Conservation (phyloP, 2,888 invertebrate genomes). For the Napeogenes sylphis region DNA sequence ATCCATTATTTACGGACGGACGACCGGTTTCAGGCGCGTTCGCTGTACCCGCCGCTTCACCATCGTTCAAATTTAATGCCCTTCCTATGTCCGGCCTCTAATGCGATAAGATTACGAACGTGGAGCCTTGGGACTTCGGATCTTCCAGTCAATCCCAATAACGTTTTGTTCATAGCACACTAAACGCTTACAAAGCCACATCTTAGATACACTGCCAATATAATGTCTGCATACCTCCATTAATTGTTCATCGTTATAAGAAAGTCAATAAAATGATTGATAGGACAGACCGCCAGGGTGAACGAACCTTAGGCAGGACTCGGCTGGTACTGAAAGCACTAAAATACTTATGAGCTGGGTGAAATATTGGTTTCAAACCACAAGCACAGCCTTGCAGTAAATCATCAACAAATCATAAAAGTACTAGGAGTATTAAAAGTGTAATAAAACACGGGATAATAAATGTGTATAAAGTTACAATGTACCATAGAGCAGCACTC, state of each 20-base stretch:
- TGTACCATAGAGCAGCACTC: conserved; percentile 3
- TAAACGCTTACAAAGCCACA: neutral
- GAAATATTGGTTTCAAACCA: conserved; percentile 55
- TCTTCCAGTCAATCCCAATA: conserved; percentile 10
- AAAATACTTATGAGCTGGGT: conserved; percentile 51
- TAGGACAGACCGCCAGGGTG: conserved; percentile 46
- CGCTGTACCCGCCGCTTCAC: conserved; percentile 64
- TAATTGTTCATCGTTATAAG: conserved; percentile 35
- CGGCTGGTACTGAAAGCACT: conserved; percentile 53
- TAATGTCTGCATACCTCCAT: conserved; percentile 12
- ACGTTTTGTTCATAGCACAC: conserved; percentile 1
- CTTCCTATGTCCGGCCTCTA: conserved; percentile 76
- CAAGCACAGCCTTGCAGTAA: conserved; percentile 56
- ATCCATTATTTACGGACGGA: conserved; percentile 76
- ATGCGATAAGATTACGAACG: conserved; percentile 70
- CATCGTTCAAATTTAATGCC: conserved; percentile 75
- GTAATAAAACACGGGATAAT: conserved; percentile 36
- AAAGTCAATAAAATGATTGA: conserved; percentile 43
- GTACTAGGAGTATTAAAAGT: conserved; percentile 52
- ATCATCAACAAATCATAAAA: conserved; percentile 51
- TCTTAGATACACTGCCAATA: neutral
- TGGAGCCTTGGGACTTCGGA: conserved; percentile 40
- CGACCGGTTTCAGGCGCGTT: conserved; percentile 76
- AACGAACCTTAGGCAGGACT: conserved; percentile 52
- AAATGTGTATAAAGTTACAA: neutral